Evolutionary conservation across 2,888 invertebrate species (phyloP).

Genomic region (Lymantria dispar): DNA sequence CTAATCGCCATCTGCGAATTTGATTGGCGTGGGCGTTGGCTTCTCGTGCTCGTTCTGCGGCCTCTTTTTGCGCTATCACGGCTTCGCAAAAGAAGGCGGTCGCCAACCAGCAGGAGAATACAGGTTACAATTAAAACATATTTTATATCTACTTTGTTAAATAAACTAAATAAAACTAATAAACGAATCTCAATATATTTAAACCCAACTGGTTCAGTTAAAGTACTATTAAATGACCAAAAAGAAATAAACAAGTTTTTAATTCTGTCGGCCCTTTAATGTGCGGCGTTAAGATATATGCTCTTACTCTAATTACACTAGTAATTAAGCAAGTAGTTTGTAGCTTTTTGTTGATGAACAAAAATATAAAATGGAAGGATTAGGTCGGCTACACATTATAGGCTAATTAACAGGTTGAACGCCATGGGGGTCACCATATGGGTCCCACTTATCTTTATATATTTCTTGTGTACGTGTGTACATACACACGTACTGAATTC

Average conservation of each 20-base stretch:
- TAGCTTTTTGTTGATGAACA: slow-evolving; percentile 14
- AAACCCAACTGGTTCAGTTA: not conserved
- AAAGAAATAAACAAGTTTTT: slow-evolving; percentile 9
- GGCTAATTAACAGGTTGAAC: no score
- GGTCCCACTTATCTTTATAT: no score
- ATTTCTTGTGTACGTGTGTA: no score
- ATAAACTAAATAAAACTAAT: not conserved
- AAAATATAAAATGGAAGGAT: slow-evolving; percentile 13
- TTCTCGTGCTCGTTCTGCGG: no score
- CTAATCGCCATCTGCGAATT: no score
- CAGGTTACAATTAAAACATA: not conserved
- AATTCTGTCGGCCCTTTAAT: slow-evolving; percentile 14
- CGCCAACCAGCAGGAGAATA: no score
- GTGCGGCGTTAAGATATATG: slow-evolving; percentile 18
- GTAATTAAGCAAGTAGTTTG: slow-evolving; percentile 26
- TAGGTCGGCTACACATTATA: slow-evolving; percentile 6
- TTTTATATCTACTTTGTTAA: not conserved
- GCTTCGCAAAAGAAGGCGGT: no score
- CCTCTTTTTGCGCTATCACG: no score
- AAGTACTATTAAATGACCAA: not conserved
- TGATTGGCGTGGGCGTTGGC: no score
- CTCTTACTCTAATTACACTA: slow-evolving; percentile 24
- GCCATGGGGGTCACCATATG: no score
- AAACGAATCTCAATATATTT: not conserved
- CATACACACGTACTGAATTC: no score